Conservation (phyloP, 2,888 invertebrate genomes). For the Lydus trimaculatus region DNA sequence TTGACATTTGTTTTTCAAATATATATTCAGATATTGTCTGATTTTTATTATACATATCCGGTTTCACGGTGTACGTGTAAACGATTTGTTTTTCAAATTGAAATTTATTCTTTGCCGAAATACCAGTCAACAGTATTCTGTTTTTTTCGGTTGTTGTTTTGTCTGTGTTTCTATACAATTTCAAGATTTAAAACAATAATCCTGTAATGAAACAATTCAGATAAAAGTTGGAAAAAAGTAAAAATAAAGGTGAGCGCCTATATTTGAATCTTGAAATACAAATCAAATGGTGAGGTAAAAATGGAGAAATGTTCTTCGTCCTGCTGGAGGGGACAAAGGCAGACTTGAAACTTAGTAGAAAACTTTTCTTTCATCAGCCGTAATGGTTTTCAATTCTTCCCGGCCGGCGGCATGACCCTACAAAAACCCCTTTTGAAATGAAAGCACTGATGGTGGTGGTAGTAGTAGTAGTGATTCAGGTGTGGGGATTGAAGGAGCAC, state of each 20-base stretch:
- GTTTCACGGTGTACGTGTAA: background rate
- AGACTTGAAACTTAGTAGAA: conserved; percentile 57
- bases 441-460: conserved; percentile 24
- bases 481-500: conserved; percentile 20
- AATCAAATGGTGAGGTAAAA: conserved; percentile 56
- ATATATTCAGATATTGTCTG: background rate
- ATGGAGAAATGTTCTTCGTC: conserved; percentile 48
- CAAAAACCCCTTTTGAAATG: conserved; percentile 26
- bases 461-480: conserved; percentile 26
- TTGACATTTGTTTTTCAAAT: background rate
- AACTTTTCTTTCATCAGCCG: conserved; percentile 62
- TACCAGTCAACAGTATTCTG: no score
- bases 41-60: background rate
- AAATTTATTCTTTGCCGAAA: background rate
- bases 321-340: conserved; percentile 57
- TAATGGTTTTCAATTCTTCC: conserved; percentile 61
- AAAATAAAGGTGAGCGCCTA: conserved; percentile 54
- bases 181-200: conserved; percentile 41
- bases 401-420: conserved; percentile 39
- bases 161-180: background rate
- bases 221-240: conserved; percentile 33
- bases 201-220: conserved; percentile 51
- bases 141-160: no score
- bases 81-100: background rate
- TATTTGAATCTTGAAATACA: conserved; percentile 49